phyloP scores from a whole-genome alignment of 2,797 vertebrate species.

The Chanos chanos region DNA sequence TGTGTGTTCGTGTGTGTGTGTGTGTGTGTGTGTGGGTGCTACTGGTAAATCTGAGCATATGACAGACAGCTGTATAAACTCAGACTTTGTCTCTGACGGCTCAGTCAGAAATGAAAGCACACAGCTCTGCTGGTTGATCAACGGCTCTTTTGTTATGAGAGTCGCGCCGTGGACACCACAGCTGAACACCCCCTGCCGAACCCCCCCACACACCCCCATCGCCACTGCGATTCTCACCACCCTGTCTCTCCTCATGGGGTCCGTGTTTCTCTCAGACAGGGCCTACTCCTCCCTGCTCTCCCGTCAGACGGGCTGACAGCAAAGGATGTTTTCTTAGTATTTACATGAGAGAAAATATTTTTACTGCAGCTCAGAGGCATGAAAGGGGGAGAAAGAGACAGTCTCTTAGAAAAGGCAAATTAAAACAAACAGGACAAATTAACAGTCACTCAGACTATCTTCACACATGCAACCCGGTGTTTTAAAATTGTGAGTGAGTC shows the following conservation, averaged over 20 bases:
- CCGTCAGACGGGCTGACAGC: slow-evolving; percentile 15
- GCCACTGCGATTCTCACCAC: slow-evolving; percentile 19
- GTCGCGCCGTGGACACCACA: slow-evolving; percentile 6
- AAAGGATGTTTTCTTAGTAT: slow-evolving; percentile 67
- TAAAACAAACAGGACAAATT: slow-evolving; percentile 33
- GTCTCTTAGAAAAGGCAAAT: slow-evolving; percentile 13
- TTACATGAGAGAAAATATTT: slow-evolving; percentile 73
- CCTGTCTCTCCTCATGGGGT: slow-evolving; percentile 24
- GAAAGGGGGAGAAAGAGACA: slow-evolving; percentile 42
- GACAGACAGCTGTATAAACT: slow-evolving; percentile 50
- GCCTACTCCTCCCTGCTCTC: slow-evolving; percentile 13
- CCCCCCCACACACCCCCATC: slow-evolving; percentile 23
- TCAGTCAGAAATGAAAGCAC: slow-evolving; percentile 19
- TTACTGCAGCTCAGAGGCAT: slow-evolving; percentile 57
- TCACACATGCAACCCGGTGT: background rate
- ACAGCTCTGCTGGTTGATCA: slow-evolving; percentile 28
- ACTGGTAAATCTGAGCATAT: slow-evolving; percentile 24
- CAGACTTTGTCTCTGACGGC: slow-evolving; percentile 7
- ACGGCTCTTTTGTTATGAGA: slow-evolving; percentile 40
- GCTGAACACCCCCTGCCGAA: slow-evolving; percentile 21
- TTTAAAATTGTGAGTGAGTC: background rate
- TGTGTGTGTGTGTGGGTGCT: slow-evolving; percentile 9
- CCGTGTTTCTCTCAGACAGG: slow-evolving; percentile 29
- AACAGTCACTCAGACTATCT: slow-evolving; percentile 29
- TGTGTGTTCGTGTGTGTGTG: background rate